Evolutionary conservation across 1,140 invertebrate species (phyloP).

Genomic region (Apis florea): DNA sequence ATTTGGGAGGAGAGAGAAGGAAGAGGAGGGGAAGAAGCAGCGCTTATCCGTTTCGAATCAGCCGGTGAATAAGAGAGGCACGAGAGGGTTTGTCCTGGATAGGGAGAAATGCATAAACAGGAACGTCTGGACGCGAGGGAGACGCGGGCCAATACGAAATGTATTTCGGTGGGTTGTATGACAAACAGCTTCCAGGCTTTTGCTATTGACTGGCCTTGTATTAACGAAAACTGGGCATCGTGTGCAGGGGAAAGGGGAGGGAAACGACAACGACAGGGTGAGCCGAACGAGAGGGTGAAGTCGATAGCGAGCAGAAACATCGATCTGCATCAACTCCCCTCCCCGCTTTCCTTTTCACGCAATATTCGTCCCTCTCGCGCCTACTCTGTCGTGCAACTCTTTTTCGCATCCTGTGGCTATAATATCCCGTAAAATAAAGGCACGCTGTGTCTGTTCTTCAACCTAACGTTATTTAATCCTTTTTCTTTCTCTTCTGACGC

Average conservation of each 20-base stretch:
- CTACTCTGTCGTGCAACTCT: too few relatives aligned
- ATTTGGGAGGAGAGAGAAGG: background rate
- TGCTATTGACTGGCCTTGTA: slow-evolving; percentile 30
- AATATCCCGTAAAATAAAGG: too few relatives aligned
- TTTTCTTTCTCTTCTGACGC: background rate
- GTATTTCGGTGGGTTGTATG: slow-evolving; percentile 14
- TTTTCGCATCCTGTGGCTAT: background rate
- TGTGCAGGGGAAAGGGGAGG: slow-evolving; percentile 2
- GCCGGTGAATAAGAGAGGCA: background rate
- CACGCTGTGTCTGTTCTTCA: too few relatives aligned
- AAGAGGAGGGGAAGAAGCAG: background rate
- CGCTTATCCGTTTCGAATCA: slow-evolving; percentile 15
- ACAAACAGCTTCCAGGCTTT: slow-evolving; percentile 27
- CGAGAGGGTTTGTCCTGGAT: background rate
- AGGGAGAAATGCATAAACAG: slow-evolving; percentile 34
- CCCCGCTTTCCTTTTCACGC: slow-evolving; percentile 36
- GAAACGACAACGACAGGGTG: background rate
- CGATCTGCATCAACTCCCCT: slow-evolving; percentile 30
- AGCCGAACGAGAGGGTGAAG: background rate
- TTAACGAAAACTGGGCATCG: slow-evolving; percentile 37
- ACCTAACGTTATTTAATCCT: too few relatives aligned
- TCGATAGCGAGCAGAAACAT: slow-evolving; percentile 14
- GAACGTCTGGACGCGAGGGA: background rate
- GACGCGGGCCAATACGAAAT: slow-evolving; percentile 27
- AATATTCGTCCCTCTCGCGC: slow-evolving; percentile 26